Conservation (phyloP, 2,113 vertebrate species). For the Monarcha castaneiventris region DNA sequence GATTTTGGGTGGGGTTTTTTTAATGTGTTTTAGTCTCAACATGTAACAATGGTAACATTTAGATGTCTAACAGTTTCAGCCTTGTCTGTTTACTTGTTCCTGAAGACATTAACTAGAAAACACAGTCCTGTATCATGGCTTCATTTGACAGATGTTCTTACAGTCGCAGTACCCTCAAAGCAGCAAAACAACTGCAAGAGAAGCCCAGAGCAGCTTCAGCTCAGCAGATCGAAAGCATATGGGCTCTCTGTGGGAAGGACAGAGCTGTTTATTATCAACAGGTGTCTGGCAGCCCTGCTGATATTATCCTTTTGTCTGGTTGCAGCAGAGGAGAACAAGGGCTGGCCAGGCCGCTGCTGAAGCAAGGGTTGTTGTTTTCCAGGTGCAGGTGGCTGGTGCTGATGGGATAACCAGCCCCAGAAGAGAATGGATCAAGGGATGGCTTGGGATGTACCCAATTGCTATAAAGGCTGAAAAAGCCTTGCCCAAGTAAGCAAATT, state of each 20-base stretch:
- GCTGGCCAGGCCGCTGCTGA: background rate
- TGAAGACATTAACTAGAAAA: background rate
- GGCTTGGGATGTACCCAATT: background rate
- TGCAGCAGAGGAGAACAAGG: background rate
- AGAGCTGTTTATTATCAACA: background rate
- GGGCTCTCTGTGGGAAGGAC: background rate
- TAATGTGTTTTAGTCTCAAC: background rate
- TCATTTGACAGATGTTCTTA: background rate
- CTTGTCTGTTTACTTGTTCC: background rate
- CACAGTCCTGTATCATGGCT: background rate
- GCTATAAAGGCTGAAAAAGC: background rate
- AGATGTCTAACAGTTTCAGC: background rate
- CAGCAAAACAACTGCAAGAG: background rate
- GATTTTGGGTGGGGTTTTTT: background rate
- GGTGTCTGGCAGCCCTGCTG: background rate
- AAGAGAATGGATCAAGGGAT: background rate
- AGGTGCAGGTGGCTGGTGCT: background rate
- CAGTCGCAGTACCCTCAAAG: background rate
- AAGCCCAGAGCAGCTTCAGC: background rate
- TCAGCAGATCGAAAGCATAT: background rate
- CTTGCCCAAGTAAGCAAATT: background rate
- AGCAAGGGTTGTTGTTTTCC: background rate
- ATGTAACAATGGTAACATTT: background rate
- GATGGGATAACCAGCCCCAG: background rate
- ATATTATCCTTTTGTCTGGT: background rate